Evolutionary conservation across 2,113 vertebrate genomes (phyloP).

Genomic region (Motacilla alba): DNA sequence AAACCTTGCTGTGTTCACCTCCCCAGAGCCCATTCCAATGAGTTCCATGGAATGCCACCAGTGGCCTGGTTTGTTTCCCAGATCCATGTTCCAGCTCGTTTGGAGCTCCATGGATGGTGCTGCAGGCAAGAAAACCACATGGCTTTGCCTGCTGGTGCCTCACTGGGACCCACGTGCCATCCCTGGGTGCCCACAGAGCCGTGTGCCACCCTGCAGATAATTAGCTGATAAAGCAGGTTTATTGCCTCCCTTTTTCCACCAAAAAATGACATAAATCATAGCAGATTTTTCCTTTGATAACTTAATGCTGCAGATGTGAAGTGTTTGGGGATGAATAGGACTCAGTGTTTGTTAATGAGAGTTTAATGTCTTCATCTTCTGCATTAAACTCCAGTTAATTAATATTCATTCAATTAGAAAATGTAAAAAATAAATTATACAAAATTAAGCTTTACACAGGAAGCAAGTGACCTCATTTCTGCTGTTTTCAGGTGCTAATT

Average conservation of each 20-base stretch:
- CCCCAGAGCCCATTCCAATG: rapidly evolving
- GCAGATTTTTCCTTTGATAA: constrained; percentile 7
- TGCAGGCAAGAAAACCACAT: neutral
- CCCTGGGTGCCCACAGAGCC: neutral
- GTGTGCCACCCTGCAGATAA: neutral
- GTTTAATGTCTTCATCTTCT: constrained; percentile 71
- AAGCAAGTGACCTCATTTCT: constrained; percentile 64
- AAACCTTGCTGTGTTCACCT: rapidly evolving
- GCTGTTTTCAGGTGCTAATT: constrained; percentile 55
- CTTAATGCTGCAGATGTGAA: constrained; percentile 40
- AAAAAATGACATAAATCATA: neutral
- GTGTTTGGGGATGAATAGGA: constrained; percentile 33
- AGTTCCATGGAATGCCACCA: neutral
- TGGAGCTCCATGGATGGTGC: neutral
- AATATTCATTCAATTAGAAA: constrained; percentile 74
- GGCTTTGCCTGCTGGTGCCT: neutral
- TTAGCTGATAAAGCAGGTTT: constrained; percentile 28
- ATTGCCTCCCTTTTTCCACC: neutral
- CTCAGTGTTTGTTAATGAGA: constrained; percentile 57
- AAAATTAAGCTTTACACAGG: constrained; percentile 60
- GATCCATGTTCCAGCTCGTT: neutral
- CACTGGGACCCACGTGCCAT: neutral
- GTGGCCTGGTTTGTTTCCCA: neutral
- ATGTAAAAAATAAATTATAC: constrained; percentile 65
- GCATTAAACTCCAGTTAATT: constrained; percentile 59